Evolutionary conservation across 2,113 vertebrate species (phyloP).

Genomic region (Ptilorrhoa leucosticta): DNA sequence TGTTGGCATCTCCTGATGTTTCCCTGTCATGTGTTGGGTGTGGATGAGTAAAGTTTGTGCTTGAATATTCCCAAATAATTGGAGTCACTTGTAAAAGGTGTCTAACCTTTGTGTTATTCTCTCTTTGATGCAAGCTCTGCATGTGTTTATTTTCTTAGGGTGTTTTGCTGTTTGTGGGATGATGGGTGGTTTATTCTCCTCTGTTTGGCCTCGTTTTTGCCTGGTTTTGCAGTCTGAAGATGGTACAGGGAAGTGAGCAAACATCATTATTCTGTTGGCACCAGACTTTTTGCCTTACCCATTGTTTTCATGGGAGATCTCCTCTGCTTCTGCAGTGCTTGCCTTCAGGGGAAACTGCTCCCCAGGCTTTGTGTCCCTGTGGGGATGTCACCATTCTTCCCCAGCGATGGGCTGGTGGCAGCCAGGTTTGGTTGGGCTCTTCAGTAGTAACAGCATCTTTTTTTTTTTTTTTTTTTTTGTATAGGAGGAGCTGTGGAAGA

Average conservation of each 20-base stretch:
- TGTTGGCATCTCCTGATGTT: not conserved
- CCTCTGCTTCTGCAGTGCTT: not conserved
- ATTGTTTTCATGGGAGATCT: not conserved
- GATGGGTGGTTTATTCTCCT: not conserved
- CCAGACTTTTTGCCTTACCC: not conserved
- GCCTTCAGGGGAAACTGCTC: not conserved
- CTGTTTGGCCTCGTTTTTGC: not conserved
- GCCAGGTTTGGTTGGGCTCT: not conserved
- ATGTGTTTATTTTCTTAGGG: not conserved
- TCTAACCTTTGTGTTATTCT: not conserved
- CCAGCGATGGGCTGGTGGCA: not conserved
- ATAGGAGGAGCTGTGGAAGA: constrained; percentile 89
- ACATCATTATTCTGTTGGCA: rapidly evolving
- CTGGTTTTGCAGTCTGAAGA: not conserved
- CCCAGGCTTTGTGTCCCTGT: not conserved
- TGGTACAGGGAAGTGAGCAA: not conserved
- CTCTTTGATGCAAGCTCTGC: not conserved
- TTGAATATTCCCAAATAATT: not conserved
- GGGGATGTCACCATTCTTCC: not conserved
- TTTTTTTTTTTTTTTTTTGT: not conserved
- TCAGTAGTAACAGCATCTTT: not conserved
- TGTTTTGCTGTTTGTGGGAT: not conserved
- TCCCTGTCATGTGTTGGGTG: not conserved
- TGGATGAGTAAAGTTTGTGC: not conserved
- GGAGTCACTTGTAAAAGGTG: not conserved